These are phyloP conservation scores for Teleogryllus occipitalis DNA, from an alignment of 1,140 invertebrate species.

Conservation along the genomic window DNA sequence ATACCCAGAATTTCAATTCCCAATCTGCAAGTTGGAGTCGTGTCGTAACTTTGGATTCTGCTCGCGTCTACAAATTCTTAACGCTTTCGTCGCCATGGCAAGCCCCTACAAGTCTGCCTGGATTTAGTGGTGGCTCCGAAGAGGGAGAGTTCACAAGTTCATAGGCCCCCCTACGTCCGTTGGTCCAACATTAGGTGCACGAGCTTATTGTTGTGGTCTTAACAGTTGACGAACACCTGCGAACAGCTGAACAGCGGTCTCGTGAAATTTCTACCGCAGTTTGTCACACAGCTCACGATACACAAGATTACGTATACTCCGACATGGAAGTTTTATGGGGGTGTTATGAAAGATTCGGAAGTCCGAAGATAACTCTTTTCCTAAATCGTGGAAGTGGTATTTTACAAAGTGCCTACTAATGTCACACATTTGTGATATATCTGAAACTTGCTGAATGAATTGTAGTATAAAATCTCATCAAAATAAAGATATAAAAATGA, in stretches of 20 bases:
- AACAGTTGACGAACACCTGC: not conserved
- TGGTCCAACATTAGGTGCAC: not conserved
- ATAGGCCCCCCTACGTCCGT: not conserved
- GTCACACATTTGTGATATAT: not conserved
- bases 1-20: conserved; percentile 4
- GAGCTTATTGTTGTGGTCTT: not conserved
- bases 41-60: not conserved
- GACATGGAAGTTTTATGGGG: no score
- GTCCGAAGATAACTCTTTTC: no score
- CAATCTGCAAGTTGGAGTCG: not conserved
- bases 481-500: not conserved
- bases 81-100: not conserved
- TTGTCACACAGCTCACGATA: no score
- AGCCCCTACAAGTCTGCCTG: not conserved
- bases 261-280: no score
- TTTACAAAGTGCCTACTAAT: no score
- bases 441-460: not conserved
- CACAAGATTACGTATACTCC: no score
- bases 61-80: not conserved
- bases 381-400: no score
- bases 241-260: not conserved
- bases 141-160: not conserved
- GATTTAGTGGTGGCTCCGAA: not conserved
- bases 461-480: not conserved
- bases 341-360: no score